Percentiles rank a stretch among this genome's conserved stretches.
phyloP scores from a whole-genome alignment of 2,113 vertebrate genomes.

The Zosterops hypoxanthus region DNA sequence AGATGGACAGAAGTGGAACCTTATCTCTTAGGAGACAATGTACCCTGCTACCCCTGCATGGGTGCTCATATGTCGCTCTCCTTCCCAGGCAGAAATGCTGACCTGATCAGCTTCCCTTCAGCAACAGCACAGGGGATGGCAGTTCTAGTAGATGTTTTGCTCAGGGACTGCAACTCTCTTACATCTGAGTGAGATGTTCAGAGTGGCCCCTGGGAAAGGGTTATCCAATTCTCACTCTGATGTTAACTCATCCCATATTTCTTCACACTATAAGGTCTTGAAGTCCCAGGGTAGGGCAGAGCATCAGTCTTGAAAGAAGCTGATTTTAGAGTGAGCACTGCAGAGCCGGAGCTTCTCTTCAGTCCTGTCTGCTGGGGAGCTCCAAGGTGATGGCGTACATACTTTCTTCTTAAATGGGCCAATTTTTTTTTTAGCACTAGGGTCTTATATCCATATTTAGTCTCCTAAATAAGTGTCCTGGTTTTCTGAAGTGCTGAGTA shows the following conservation, averaged over 20 bases:
- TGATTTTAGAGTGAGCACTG: background rate
- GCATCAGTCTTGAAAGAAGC: conserved; percentile 4
- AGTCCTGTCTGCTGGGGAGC: conserved; percentile 29
- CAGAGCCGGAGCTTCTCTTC: background rate
- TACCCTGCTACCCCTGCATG: background rate
- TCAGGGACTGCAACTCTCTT: background rate
- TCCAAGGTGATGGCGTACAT: conserved; percentile 50
- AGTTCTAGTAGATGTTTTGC: background rate
- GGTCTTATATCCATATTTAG: conserved; percentile 61
- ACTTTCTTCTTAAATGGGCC: conserved; percentile 64
- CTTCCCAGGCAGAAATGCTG: background rate
- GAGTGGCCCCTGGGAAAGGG: background rate
- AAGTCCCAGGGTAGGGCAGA: conserved; percentile 14
- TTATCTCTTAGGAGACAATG: background rate
- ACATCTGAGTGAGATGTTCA: background rate
- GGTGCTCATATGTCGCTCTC: background rate
- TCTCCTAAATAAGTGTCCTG: conserved; percentile 59
- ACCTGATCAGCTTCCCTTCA: background rate
- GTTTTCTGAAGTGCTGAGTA: conserved; percentile 44
- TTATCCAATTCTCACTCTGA: background rate
- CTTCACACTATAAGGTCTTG: background rate
- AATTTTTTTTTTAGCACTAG: conserved; percentile 51
- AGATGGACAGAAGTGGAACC: background rate
- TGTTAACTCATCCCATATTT: background rate
- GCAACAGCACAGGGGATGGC: background rate